phyloP scores from a whole-genome alignment of 2,797 vertebrate species.

The Simalia tracyae region DNA sequence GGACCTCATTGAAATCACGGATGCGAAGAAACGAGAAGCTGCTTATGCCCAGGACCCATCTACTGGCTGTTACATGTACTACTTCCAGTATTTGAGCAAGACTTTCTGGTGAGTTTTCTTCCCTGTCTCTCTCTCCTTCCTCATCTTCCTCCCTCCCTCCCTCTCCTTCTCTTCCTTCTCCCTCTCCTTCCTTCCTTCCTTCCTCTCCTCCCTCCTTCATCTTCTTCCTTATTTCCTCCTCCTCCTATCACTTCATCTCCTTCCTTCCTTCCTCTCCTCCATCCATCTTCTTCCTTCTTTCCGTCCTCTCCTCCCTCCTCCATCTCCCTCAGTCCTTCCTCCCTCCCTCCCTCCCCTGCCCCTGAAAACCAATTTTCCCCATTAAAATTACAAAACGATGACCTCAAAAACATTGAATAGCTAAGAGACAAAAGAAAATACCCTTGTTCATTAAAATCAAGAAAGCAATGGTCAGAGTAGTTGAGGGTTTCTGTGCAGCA shows the following conservation, averaged over 20 bases:
- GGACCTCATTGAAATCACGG: conserved; percentile 92
- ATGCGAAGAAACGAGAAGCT: conserved; percentile 85
- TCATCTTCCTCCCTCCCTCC: neutral
- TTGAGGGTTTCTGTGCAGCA: too few relatives aligned
- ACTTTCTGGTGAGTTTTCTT: conserved; percentile 86
- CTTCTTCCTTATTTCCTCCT: too few relatives aligned
- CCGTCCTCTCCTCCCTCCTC: too few relatives aligned
- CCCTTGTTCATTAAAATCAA: too few relatives aligned
- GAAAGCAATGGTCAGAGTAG: too few relatives aligned
- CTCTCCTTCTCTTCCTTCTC: neutral
- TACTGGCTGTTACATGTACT: conserved; percentile 98
- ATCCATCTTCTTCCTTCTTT: neutral
- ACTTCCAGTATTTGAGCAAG: conserved; percentile 90
- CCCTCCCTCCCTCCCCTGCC: neutral
- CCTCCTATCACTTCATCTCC: too few relatives aligned
- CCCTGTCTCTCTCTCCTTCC: neutral
- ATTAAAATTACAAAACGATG: neutral
- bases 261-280: too few relatives aligned
- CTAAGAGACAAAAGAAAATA: too few relatives aligned
- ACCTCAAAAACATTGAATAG: too few relatives aligned
- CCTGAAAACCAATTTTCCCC: neutral
- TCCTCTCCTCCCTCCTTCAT: neutral
- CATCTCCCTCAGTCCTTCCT: neutral
- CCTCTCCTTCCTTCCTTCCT: neutral
- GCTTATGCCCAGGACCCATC: conserved; percentile 86